Conservation (phyloP, 1,140 invertebrate genomes). For the Drosophila pandora region DNA sequence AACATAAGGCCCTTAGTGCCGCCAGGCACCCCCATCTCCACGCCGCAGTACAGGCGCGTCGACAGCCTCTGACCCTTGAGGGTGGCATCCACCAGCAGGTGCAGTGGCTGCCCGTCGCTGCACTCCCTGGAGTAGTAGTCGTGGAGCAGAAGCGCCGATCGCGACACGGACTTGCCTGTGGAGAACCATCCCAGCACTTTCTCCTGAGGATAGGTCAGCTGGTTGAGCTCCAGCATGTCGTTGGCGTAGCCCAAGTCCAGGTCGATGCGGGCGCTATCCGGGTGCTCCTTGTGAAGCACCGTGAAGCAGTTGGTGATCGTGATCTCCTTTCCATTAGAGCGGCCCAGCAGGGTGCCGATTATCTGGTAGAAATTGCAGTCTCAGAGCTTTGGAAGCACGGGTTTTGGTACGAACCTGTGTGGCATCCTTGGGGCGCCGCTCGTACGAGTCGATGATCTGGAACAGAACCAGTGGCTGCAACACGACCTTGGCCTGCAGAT, state of each 20-base stretch:
- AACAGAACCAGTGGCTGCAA: conserved; percentile 65
- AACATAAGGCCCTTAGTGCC: conserved; percentile 63
- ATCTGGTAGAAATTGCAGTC: conserved; percentile 12
- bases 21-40: conserved; percentile 58
- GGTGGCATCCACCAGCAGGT: conserved; percentile 54
- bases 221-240: conserved; percentile 60
- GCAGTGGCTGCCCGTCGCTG: conserved; percentile 45
- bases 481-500: conserved; percentile 43
- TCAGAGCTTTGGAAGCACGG: background rate
- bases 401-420: conserved; percentile 17
- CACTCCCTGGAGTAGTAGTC: conserved; percentile 52
- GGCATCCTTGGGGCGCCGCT: conserved; percentile 49
- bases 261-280: conserved; percentile 32
- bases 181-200: conserved; percentile 62
- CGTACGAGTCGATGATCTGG: conserved; percentile 64
- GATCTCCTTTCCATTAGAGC: conserved; percentile 22
- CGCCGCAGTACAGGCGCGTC: conserved; percentile 50
- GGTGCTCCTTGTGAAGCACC: conserved; percentile 52
- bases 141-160: conserved; percentile 35
- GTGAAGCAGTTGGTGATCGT: conserved; percentile 63
- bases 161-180: conserved; percentile 51
- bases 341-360: conserved; percentile 60
- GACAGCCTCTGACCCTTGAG: conserved; percentile 34
- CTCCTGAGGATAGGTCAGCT: conserved; percentile 56
- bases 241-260: conserved; percentile 52